Evolutionary conservation across 2,797 vertebrate species (phyloP), one percentile per base, ranked within the genome.

Genomic region (Syngnathus rostellatus): DNA sequence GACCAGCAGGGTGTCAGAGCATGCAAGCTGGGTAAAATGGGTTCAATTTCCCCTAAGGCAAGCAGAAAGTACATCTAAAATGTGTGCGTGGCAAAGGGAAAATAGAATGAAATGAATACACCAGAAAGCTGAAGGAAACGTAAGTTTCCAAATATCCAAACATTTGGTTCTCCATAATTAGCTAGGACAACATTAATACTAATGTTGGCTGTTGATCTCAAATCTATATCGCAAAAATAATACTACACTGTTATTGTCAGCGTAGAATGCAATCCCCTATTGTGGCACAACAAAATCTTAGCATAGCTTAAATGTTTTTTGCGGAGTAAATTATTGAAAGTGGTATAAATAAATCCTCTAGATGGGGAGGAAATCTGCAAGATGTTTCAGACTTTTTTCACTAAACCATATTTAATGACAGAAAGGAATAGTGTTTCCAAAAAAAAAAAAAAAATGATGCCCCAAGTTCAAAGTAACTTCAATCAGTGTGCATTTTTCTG

Each of bases 401-500:
- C 25, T 37, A 57, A 75, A 78, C 84, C 82, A 83, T 75, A 80
- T 72, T 65, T 75, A 66, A 69, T 67, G 63, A 63, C 62, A 40
- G 67, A 67, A 70, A 63, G 61, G 61, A 68, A 65, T 85, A 79
- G 76, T 85, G 88, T 38, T 7, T 8, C n/a, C 2, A 54, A 54
- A 38, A 57, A 31, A 50, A 57, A 31, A 50, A 51, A 39, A 89
- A 87, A 87, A 88, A 90, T 85, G 83, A 88, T 87, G 88, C 85
- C 83, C 82, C 80, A 77, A 88, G 89, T 91, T 92, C 89, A 92
- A 92, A 92, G 89, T 77, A 88, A 89, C 90, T 91, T 91, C 89
- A 90, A 88, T 92, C 89, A 90, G 86, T 86, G 88, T 90, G 85
- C 87, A 88, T 90, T 89, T 90, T 87, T 88, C 78, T 76, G 81